phyloP scores from a whole-genome alignment of 2,888 invertebrate genomes.

The Cheiracanthium punctorium region DNA sequence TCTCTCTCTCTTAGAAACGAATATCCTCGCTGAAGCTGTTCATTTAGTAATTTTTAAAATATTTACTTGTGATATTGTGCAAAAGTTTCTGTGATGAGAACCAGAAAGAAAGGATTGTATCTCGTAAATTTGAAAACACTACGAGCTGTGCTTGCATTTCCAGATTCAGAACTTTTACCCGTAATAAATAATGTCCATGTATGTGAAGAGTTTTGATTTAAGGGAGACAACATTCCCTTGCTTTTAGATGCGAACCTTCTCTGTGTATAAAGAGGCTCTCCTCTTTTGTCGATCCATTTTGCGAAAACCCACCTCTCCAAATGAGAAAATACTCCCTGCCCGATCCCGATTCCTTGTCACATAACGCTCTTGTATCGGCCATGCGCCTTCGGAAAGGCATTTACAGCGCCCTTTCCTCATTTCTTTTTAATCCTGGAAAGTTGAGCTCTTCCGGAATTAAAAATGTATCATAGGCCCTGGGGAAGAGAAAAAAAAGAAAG shows the following conservation, averaged over 20 bases:
- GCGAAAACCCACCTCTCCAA: not conserved
- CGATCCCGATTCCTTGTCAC: not conserved
- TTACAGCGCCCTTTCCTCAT: constrained; percentile 19
- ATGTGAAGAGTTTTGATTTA: not conserved
- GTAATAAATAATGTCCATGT: too few species aligned
- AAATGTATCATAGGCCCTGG: constrained; percentile 28
- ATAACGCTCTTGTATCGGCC: not conserved
- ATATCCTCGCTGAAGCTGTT: too few species aligned
- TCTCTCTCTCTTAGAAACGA: too few species aligned
- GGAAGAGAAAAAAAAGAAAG: constrained; percentile 6
- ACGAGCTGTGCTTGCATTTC: not conserved
- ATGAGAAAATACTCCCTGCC: not conserved
- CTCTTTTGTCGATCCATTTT: not conserved
- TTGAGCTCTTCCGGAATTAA: constrained; percentile 17
- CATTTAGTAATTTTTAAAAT: too few species aligned
- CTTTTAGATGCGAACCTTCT: not conserved
- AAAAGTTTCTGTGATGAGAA: too few species aligned
- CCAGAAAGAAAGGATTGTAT: too few species aligned
- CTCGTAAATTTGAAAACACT: too few species aligned
- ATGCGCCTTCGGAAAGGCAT: not conserved
- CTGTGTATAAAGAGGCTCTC: too few species aligned
- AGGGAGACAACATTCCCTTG: not conserved
- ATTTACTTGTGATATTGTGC: too few species aligned
- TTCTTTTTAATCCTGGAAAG: constrained; percentile 25
- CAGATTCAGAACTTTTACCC: not conserved